Evolutionary conservation across 2,888 invertebrate species (phyloP), one percentile per base, ranked within the genome.

Genomic region (Orchesella flavescens): DNA sequence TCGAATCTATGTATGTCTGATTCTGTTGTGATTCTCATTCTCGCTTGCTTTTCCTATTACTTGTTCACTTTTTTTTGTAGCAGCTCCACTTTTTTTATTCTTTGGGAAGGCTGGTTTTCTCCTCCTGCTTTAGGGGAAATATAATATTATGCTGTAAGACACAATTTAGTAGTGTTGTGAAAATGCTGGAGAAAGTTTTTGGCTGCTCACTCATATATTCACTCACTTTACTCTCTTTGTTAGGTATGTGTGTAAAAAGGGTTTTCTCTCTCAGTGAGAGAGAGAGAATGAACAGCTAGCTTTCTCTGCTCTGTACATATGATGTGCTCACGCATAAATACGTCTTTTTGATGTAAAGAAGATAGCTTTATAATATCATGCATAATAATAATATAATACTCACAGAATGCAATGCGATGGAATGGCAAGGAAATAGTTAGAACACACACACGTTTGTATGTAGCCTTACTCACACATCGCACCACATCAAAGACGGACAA

Each of bases 301-400:
- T n/a, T n/a, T n/a, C n/a, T n/a, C n/a, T n/a, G n/a, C n/a, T n/a
- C n/a, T n/a, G 21, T 61, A 61, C 61, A 7, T n/a, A 71, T 66
- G 49, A 43, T 34, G 65, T 74, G 80, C 74, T 81, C 68, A 81
- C 80, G 80, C 80, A 81, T 81, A 81, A 81, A 81, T 81, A 81
- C 66, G 53, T 81, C 80, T 49, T 80, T 81, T 68, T 73, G 68
- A 73, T 68, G 74, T 57, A 12, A 24, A 46, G 49, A 24, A 59
- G 80, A 81, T 74, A 74, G 57, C 74, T 66, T 81, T 76, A 63
- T 63, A 63, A 34, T 34, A 34, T 13, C 74, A 81, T 81, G 74
- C 66, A 80, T 72, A 55, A 59, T 63, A 57, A 78, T 59, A 73
- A 24, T 72, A 59, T 59, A 15, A n/a, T n/a, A n/a, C n/a, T n/a